A percentile compares a stretch with the other conserved stretches of the same genome.
These are phyloP conservation scores for Oenanthe melanoleuca DNA, from an alignment of 2,113 vertebrate species.

Conservation along the genomic window DNA sequence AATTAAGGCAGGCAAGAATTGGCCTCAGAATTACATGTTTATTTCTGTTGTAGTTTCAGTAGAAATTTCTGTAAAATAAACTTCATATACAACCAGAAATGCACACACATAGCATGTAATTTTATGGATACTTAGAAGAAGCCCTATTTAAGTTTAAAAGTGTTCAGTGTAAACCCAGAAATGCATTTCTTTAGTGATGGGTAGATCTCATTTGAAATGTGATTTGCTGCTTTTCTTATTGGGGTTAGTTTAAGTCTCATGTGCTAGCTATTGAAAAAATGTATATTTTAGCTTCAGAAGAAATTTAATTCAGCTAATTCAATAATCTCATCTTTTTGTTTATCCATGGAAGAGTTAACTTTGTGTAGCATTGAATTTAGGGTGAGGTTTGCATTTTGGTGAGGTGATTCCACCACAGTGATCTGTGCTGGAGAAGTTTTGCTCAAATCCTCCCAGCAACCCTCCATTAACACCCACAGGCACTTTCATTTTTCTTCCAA, in stretches of 20 bases:
- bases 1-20: not conserved
- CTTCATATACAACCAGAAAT: rapidly evolving
- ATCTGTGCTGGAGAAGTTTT: not conserved
- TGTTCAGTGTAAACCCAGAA: not conserved
- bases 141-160: not conserved
- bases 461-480: not conserved
- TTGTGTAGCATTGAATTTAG: not conserved
- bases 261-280: not conserved
- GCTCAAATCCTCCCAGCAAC: not conserved
- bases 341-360: not conserved
- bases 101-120: not conserved
- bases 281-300: not conserved
- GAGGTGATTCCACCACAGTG: not conserved
- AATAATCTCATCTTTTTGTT: not conserved
- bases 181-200: not conserved
- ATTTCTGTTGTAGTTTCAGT: not conserved
- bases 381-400: not conserved
- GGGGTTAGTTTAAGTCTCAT: not conserved
- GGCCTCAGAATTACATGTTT: not conserved
- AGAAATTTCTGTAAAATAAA: not conserved
- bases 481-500: not conserved
- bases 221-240: not conserved
- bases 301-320: not conserved
- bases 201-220: not conserved
- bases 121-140: not conserved